Base-by-base conservation (phyloP, 2,888 invertebrate species). In the Drosophila tripunctata region DNA sequence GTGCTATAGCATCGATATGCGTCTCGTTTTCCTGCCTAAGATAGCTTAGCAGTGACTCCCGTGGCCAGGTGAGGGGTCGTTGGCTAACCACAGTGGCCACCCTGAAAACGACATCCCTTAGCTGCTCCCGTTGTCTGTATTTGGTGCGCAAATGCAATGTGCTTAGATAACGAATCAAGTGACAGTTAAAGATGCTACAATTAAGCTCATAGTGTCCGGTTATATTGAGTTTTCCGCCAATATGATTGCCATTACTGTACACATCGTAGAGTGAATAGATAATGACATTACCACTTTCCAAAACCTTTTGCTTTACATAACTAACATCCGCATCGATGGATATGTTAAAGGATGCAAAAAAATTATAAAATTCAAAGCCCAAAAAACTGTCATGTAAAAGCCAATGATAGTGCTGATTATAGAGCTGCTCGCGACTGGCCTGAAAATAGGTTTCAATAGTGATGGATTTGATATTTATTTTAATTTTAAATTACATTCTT, bases 211-310 rank as follows among this genome's bases (percentile, higher is more conserved):
- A 79, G 60, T 88, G 79, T 2, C 77, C 62, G 0, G 91, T 91
- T 10, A 90, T 67, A 67, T 91, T 91, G 0, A 92, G 65, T 41
- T 81, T 73, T 0, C 91, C 91, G 5, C 91, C 91, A 44, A 89
- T 80, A 8, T 68, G 72, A 3, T 79, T 85, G 0, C 92, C 92
- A 70, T 91, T 90, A 57, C 87, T 91, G 54, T 90, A 91, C 6
- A 91, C 85, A 76, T 92, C 92, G 40, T 88, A 89, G 1, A 88
- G 57, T 1, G 74, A 41, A 40, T 71, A 89, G 1, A 56, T 41
- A 10, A 62, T 47, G 0, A 40, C 4, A 3, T 21, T 14, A 5
- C 43, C 12, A 27, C 33, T 56, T 0, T 15, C 12, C 22, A 41
- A 7, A 0, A n/a, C 0, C 1, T 15, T 10, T 35, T 61, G 54